Base-by-base conservation (phyloP, 2,797 vertebrate species). In the Coendou prehensilis region DNA sequence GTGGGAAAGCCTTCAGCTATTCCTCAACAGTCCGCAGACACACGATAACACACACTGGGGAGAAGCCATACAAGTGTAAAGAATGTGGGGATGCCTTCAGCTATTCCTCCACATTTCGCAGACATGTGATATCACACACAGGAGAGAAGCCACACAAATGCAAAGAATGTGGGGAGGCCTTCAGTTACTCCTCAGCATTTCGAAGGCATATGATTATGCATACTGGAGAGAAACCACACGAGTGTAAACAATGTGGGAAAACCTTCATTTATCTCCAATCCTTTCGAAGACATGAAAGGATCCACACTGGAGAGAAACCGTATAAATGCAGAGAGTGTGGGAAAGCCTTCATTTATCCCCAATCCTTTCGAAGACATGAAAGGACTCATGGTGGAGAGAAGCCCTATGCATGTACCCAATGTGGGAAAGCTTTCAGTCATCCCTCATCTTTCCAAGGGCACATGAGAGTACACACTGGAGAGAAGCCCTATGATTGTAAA, bases 401-500 rank as follows among this genome's bases (percentile, higher is more conserved):
- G n/a, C 95, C 96, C 45, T 71, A 97, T 54, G 71, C 91, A 63
- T 97, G 97, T 69, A 67, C 73, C 7, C 84, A 97, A 13, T 97
- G 97, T 41, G 97, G 97, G 8, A 91, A 97, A 80, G 54, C 92
- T 47, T 97, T 96, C 76, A 89, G 90, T 30, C 94, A 94, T 5
- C 73, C 80, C 47, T 91, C 87, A 0, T 67, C 90, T 61, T 96
- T 97, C 61, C 87, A 59, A 41, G 94, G 87, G 26, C 95, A 97
- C 67, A 83, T 47, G 23, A 26, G 23, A 47, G 5, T 47, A 28
- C 71, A 75, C 71, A 14, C 71, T 75, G 71, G 71, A 47, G 71
- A 45, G 23, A 75, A 75, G 13, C 71, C 95, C 5, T 96, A 93
- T 1, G n/a, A 89, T 9, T 95, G 96, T 67, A 85, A 26, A 5